phyloP scores from a whole-genome alignment of 1,140 invertebrate genomes.

The Drosophila melanogaster region DNA sequence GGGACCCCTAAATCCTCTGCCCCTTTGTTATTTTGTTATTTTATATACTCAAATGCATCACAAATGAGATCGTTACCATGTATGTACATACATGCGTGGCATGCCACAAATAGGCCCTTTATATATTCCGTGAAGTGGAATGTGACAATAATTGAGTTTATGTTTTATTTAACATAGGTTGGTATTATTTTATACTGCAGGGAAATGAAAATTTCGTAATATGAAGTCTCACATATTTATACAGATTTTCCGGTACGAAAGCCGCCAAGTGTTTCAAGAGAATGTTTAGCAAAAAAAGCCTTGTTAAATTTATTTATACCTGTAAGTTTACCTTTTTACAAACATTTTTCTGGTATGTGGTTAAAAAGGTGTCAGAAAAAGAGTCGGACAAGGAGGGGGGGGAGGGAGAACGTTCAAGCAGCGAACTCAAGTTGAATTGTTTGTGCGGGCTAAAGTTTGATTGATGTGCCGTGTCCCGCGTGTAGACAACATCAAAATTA shows the following conservation, averaged over 20 bases:
- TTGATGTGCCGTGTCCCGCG: slow-evolving; percentile 67
- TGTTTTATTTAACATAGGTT: background rate
- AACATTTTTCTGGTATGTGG: slow-evolving; percentile 26
- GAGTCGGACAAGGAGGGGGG: too few species aligned
- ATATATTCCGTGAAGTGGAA: background rate
- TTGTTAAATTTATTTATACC: slow-evolving; percentile 32
- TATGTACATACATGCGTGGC: background rate
- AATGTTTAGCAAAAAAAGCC: slow-evolving; percentile 35
- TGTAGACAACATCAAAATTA: slow-evolving; percentile 78
- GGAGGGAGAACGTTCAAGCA: background rate
- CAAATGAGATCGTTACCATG: slow-evolving; percentile 36
- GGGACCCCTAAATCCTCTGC: slow-evolving; percentile 6
- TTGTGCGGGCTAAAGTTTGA: slow-evolving; percentile 64
- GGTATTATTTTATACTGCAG: too few species aligned
- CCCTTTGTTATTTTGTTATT: background rate
- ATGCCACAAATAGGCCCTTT: slow-evolving; percentile 21
- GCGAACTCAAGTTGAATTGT: slow-evolving; percentile 48
- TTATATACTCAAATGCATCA: background rate
- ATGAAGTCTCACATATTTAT: background rate
- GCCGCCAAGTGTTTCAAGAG: slow-evolving; percentile 14
- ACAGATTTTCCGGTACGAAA: slow-evolving; percentile 7
- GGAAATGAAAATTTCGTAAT: background rate
- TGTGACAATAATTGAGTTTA: background rate
- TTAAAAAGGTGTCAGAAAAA: slow-evolving; percentile 4
- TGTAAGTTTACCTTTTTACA: slow-evolving; percentile 24